A percentile compares a stretch with the other conserved stretches of the same genome.
Evolutionary conservation across 35 echinoderm and acorn worm genomes (phyloP).

Genomic region (Eucidaris tribuloides): DNA sequence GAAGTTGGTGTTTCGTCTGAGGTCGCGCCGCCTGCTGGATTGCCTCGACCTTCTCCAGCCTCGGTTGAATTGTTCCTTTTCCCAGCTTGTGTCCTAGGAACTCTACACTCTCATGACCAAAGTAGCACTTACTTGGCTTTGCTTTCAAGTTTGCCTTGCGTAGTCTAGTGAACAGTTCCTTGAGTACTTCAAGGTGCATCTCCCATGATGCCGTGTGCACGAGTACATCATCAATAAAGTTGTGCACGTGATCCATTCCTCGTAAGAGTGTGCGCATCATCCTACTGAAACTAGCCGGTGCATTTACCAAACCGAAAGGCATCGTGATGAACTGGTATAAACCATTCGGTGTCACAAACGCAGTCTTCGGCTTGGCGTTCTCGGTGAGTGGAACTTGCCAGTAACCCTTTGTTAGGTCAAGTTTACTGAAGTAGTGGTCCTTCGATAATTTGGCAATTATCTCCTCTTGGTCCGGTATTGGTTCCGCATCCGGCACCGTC

Average conservation of each 20-base stretch:
- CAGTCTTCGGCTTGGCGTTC: constrained; percentile 41
- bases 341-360: constrained; percentile 36
- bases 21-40: not conserved
- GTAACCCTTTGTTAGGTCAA: constrained; percentile 62
- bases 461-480: constrained; percentile 43
- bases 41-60: constrained; percentile 6
- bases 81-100: not conserved
- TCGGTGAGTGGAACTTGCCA: constrained; percentile 44
- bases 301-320: constrained; percentile 64
- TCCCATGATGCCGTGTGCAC: constrained; percentile 41
- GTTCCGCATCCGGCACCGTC: constrained; percentile 68
- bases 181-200: constrained; percentile 25
- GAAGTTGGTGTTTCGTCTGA: constrained; percentile 31
- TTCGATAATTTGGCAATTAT: constrained; percentile 13
- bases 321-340: constrained; percentile 44
- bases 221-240: constrained; percentile 69
- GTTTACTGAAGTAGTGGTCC: constrained; percentile 51
- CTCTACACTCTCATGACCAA: not conserved
- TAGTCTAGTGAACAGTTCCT: constrained; percentile 12
- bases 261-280: constrained; percentile 46
- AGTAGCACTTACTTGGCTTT: constrained; percentile 48
- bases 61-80: not conserved
- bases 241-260: constrained; percentile 10
- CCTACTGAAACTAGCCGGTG: constrained; percentile 43
- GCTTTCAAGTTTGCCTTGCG: constrained; percentile 10